Evolutionary conservation across 2,113 vertebrate species (phyloP).

Genomic region (Thryonomys swinderianus): DNA sequence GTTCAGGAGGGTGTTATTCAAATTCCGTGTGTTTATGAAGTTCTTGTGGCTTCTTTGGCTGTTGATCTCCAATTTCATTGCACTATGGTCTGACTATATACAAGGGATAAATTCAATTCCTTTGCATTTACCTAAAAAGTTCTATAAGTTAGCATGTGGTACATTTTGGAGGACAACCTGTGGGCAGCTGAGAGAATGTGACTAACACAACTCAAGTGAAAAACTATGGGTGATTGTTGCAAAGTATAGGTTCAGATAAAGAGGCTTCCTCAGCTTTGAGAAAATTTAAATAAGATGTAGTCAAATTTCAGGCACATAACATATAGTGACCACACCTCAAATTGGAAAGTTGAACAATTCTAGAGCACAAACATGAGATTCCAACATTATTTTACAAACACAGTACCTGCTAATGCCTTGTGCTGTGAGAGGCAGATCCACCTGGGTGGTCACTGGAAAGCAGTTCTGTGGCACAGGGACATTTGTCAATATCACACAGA

Average conservation of each 20-base stretch:
- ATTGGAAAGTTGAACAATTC: not conserved
- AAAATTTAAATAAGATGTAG: not conserved
- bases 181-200: not conserved
- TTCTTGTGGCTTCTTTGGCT: no score
- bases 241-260: not conserved
- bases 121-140: no score
- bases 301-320: no score
- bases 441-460: not conserved
- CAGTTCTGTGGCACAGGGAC: not conserved
- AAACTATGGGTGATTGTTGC: not conserved
- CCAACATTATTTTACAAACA: not conserved
- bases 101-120: no score
- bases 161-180: no score
- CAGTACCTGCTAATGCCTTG: fast-evolving
- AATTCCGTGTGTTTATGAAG: no score
- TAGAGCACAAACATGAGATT: not conserved
- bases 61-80: no score
- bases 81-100: no score
- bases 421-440: not conserved
- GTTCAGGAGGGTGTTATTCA: no score
- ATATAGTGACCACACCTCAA: not conserved
- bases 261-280: not conserved
- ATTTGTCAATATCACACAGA: not conserved
- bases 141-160: no score
- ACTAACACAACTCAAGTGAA: not conserved